A percentile compares a stretch with the other conserved stretches of the same genome.
Conservation (phyloP, 1,140 invertebrate species). For the Gryon sp. region DNA sequence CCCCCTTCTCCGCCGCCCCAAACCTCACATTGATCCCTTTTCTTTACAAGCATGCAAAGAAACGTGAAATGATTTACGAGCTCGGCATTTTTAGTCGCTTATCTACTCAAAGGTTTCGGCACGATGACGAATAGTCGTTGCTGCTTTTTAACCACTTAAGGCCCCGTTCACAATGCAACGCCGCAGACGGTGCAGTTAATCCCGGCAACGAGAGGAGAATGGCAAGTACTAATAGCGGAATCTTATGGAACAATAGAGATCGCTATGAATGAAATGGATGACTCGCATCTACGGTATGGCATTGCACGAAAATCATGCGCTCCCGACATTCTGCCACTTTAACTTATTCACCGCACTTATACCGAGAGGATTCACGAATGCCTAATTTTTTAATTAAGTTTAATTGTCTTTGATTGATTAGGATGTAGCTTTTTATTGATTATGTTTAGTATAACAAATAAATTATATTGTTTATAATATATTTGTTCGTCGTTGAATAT, state of each 20-base stretch:
- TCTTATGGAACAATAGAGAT: constrained; percentile 55
- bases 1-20: no score
- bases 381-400: no score
- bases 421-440: no score
- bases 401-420: no score
- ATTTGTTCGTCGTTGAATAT: no score
- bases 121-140: constrained; percentile 55
- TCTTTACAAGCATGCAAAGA: constrained; percentile 43
- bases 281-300: constrained; percentile 25
- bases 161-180: constrained; percentile 46
- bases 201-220: constrained; percentile 60
- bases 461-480: no score
- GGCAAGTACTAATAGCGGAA: constrained; percentile 61
- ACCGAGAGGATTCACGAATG: no score
- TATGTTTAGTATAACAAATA: no score
- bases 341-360: not conserved
- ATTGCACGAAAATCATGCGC: constrained; percentile 27
- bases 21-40: constrained; percentile 40
- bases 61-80: constrained; percentile 62
- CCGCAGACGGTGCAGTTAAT: constrained; percentile 61
- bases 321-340: constrained; percentile 17
- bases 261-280: constrained; percentile 59
- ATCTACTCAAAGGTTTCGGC: constrained; percentile 58
- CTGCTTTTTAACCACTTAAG: constrained; percentile 63
- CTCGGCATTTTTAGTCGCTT: constrained; percentile 55